Evolutionary conservation across 1,140 invertebrate genomes (phyloP), one percentile per base, ranked within the genome.

Genomic region (Ostrea denselamellosa): DNA sequence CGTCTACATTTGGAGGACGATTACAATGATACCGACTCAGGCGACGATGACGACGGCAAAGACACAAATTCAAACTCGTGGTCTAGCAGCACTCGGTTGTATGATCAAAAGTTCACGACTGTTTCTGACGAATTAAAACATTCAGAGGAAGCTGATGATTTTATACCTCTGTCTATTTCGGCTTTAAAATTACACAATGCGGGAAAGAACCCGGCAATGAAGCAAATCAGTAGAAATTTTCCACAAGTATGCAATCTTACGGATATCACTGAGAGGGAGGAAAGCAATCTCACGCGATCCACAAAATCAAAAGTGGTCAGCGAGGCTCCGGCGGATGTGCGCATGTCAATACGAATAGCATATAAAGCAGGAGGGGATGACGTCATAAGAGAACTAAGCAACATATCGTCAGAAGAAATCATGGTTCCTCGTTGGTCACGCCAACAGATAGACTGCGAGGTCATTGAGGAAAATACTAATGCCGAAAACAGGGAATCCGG

Each of bases 251-350:
- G 87, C 22, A 85, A 85, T 88, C 53, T 85, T 0, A 88, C 83
- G 22, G 83, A 88, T 34, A 88, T 88, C 0, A 85, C 84, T 3
- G 87, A 88, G 52, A 65, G 87, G 44, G 87, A 88, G 9, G 87
- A 88, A 19, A 88, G 87, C 51, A 85, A 88, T 65, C 56, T 88
- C 14, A 85, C 86, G 17, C 83, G 83, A 44, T 85, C 87, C 8
- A 88, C 83, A 14, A 52, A 62, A 56, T 22, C 71, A 12, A 62
- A 77, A 77, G 52, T 52, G 12, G 19, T n/a, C 7, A 88, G 87
- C 62, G 87, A 88, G 58, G 44, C 25, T 51, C 62, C 34, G 2
- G 65, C 44, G 28, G 83, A 88, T 25, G 71, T 88, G 52, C 85
- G 85, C 56, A 88, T 88, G 58, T 87, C 86, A 25, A 65, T 87